Percentiles rank a stretch among this genome's conserved stretches.
Evolutionary conservation across 2,113 vertebrate species (phyloP).

Genomic region (Tyrannus savana): DNA sequence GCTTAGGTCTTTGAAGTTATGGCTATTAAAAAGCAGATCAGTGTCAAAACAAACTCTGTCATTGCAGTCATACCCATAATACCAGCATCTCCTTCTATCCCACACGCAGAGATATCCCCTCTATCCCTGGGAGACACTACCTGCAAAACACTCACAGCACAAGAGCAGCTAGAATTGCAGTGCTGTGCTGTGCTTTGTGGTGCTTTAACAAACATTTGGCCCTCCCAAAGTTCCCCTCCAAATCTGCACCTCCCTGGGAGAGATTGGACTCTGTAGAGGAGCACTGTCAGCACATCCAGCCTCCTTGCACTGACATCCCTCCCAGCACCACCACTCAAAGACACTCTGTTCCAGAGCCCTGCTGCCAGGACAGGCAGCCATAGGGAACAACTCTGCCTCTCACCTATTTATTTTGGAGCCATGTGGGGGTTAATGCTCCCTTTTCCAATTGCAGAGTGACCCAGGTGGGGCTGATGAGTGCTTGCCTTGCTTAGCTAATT

Average conservation of each 20-base stretch:
- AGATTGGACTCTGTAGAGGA: rapidly evolving
- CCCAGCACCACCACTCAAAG: background rate
- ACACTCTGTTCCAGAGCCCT: background rate
- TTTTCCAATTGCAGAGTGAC: background rate
- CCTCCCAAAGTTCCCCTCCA: background rate
- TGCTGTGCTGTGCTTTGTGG: rapidly evolving
- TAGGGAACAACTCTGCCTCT: background rate
- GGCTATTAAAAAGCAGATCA: background rate
- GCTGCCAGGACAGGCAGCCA: background rate
- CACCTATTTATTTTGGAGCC: background rate
- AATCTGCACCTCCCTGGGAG: background rate
- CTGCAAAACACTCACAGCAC: background rate
- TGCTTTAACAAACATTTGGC: background rate
- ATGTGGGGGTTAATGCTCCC: background rate
- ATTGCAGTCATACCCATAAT: rapidly evolving
- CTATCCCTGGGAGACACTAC: rapidly evolving
- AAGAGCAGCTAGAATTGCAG: background rate
- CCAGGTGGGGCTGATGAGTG: conserved; percentile 51
- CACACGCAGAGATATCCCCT: background rate
- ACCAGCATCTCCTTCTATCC: background rate
- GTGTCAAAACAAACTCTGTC: background rate
- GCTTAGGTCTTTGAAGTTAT: background rate
- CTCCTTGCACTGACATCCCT: background rate
- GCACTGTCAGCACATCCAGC: rapidly evolving
- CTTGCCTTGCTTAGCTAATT: conserved; percentile 49